A percentile compares a stretch with the other conserved stretches of the same genome.
These are phyloP conservation scores for Exephanes ischioxanthus DNA, from an alignment of 2,888 invertebrate species.

Conservation along the genomic window DNA sequence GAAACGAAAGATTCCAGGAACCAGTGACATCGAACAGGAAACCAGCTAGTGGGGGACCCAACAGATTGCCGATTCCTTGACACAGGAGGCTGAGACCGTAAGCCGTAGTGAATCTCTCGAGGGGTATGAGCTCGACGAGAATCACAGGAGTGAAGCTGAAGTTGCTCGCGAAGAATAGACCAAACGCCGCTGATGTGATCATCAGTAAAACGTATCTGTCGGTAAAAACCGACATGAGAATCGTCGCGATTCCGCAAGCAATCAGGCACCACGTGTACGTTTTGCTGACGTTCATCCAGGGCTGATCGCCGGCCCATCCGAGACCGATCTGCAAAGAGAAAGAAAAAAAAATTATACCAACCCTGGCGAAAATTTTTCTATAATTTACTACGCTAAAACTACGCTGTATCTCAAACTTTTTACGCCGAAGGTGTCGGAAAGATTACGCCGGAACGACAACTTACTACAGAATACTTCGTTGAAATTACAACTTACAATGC, in stretches of 20 bases:
- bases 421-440: too few species aligned
- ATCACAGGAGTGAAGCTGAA: slow-evolving; percentile 97
- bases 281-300: slow-evolving; percentile 92
- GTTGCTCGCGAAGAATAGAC: slow-evolving; percentile 95
- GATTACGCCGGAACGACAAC: too few species aligned
- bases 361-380: neutral
- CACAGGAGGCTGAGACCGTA: slow-evolving; percentile 95
- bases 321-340: slow-evolving; percentile 88
- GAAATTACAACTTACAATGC: neutral
- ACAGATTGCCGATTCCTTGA: slow-evolving; percentile 96
- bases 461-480: too few species aligned
- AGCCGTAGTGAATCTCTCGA: slow-evolving; percentile 96
- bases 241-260: slow-evolving; percentile 88
- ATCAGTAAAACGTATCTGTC: slow-evolving; percentile 86
- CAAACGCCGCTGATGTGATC: slow-evolving; percentile 89
- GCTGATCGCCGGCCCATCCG: slow-evolving; percentile 95
- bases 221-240: slow-evolving; percentile 87
- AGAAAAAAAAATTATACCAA: slow-evolving; percentile 52
- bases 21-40: slow-evolving; percentile 89
- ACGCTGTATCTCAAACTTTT: too few species aligned
- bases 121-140: slow-evolving; percentile 93
- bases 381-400: too few species aligned
- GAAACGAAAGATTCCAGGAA: slow-evolving; percentile 92
- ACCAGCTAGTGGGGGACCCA: slow-evolving; percentile 97
- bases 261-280: slow-evolving; percentile 93